These are phyloP conservation scores for Indri indri DNA, from an alignment of 2,113 vertebrate species.

Conservation along the genomic window DNA sequence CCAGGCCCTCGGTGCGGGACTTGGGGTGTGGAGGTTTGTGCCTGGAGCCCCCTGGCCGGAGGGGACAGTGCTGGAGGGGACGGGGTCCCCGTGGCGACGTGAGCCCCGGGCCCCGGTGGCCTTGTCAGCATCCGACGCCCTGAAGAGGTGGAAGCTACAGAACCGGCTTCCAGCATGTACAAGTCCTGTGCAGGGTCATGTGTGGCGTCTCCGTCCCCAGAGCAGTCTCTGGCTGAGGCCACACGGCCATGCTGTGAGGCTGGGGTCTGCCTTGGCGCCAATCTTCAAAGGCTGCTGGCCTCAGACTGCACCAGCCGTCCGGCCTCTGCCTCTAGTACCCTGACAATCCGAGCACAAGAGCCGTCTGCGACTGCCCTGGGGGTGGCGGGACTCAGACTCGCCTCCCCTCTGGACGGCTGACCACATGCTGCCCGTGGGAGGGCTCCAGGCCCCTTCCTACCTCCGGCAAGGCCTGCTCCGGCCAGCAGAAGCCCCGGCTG, in stretches of 20 bases:
- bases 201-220: no score
- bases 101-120: not conserved
- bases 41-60: not conserved
- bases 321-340: no score
- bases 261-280: no score
- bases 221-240: no score
- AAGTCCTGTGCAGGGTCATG: no score
- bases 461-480: accelerated
- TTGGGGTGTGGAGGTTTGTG: not conserved
- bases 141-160: not conserved
- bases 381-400: not conserved
- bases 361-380: no score
- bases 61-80: not conserved
- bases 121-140: not conserved
- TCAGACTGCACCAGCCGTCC: no score
- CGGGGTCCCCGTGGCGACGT: not conserved
- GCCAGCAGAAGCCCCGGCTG: not conserved
- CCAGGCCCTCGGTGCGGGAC: not conserved
- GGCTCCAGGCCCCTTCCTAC: not conserved
- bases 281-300: no score
- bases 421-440: not conserved
- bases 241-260: no score
- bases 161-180: not conserved
- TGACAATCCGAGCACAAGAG: no score
- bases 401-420: not conserved